Conservation (phyloP, 2,888 invertebrate genomes). For the Liposcelis brunnea region DNA sequence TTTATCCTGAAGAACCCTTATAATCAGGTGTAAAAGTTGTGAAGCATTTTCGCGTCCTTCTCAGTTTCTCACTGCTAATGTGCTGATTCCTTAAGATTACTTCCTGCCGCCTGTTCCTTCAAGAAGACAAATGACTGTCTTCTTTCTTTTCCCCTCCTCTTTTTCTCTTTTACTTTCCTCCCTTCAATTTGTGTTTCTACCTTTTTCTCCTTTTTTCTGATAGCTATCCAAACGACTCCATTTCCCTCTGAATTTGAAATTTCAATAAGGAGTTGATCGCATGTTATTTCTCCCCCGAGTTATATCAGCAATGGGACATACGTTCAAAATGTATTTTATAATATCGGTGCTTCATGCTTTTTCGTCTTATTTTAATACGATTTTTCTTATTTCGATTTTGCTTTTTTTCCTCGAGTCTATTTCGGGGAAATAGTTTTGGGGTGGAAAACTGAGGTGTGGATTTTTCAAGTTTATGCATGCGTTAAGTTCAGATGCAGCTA, state of each 20-base stretch:
- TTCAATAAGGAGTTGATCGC: slow-evolving; percentile 2
- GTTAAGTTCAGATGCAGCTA: too few species aligned
- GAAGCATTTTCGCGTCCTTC: slow-evolving; percentile 10
- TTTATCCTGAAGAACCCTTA: slow-evolving; percentile 1
- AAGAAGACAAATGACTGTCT: slow-evolving; percentile 19
- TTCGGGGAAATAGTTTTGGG: too few species aligned
- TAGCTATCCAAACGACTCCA: background rate
- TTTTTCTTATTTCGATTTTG: too few species aligned
- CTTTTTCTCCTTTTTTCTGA: slow-evolving; percentile 2
- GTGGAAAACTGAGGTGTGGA: too few species aligned
- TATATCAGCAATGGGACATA: background rate
- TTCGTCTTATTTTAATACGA: too few species aligned
- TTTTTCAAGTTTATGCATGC: too few species aligned
- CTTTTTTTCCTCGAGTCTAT: too few species aligned
- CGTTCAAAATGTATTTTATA: too few species aligned
- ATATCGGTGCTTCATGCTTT: too few species aligned
- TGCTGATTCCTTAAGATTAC: slow-evolving; percentile 9
- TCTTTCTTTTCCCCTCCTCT: slow-evolving; percentile 35
- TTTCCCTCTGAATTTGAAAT: slow-evolving; percentile 4
- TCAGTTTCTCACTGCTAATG: slow-evolving; percentile 12
- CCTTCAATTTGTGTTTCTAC: slow-evolving; percentile 2
- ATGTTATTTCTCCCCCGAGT: slow-evolving; percentile 6
- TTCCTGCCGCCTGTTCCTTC: background rate
- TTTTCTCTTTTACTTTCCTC: slow-evolving; percentile 33
- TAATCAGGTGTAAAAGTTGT: slow-evolving; percentile 9